Evolutionary conservation across 2,797 vertebrate species (phyloP), one percentile per base, ranked within the genome.

Genomic region (Gastrophryne carolinensis): DNA sequence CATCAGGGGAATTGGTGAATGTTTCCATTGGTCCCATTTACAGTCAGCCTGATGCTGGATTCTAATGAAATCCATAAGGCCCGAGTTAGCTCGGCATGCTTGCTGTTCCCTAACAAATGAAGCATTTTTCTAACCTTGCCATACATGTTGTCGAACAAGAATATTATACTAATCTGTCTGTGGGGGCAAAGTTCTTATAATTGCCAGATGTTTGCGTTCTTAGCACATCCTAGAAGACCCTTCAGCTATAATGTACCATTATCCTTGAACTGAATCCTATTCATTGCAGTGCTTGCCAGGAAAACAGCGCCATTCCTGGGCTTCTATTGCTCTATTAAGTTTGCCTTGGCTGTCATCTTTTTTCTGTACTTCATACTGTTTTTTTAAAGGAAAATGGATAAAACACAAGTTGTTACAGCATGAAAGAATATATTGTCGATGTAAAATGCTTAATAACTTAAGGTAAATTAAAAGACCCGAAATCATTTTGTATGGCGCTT

Each of bases 391-490:
- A 32, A 32, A 64, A 11, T 4, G n/a, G 3, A n/a, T 49, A 54
- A 60, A 34, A 23, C 15, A 15, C 32, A 60, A 68, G 30, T 19
- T 23, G 9, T 53, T 23, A 13, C 49, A 29, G 30, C 35, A 67
- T 67, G 64, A 67, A 67, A 53, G 47, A 67, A 67, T 53, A 67
- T 52, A 67, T 39, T 68, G 65, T 68, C 15, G 17, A 29, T 68
- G 35, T 39, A 39, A 68, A 39, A 68, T 21, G 39, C 52, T 30
- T 53, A 53, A 35, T 50, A 67, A 19, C 47, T 37, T 17, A 39
- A 64, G 23, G 62, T 56, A 56, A 32, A 57, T 57, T 19, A 56
- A 64, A 64, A 53, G 26, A 56, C 37, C 50, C 2, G 34, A 68
- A 68, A 37, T 68, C 35, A 39, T 68, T 37, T 47, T 47, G 44